A percentile compares a stretch with the other conserved stretches of the same genome.
phyloP scores from a whole-genome alignment of 1,140 invertebrate species.

The Drosophila lacertosa region DNA sequence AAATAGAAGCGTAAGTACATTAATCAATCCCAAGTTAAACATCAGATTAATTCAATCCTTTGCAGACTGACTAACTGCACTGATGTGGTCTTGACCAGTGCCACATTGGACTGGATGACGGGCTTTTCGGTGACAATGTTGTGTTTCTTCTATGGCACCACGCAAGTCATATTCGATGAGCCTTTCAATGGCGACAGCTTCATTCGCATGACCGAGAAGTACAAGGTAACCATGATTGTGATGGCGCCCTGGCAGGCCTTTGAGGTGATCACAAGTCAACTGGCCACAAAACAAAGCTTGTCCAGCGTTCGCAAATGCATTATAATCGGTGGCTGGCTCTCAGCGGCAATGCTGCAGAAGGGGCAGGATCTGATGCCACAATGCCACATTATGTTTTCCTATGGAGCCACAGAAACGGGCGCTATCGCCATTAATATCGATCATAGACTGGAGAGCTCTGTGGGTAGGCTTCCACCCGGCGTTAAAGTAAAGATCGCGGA shows the following conservation, averaged over 20 bases:
- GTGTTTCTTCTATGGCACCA: constrained; percentile 41
- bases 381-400: constrained; percentile 45
- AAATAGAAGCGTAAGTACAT: constrained; percentile 35
- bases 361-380: constrained; percentile 40
- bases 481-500: constrained; percentile 76
- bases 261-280: constrained; percentile 54
- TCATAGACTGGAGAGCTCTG: constrained; percentile 38
- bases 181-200: constrained; percentile 50
- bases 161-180: constrained; percentile 49
- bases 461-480: constrained; percentile 50
- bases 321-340: constrained; percentile 54
- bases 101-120: constrained; percentile 59
- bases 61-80: constrained; percentile 35
- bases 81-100: constrained; percentile 55
- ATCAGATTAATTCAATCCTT: background rate
- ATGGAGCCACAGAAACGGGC: constrained; percentile 64
- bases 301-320: constrained; percentile 18
- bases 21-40: no score
- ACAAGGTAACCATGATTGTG: constrained; percentile 50
- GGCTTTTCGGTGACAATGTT: constrained; percentile 56
- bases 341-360: constrained; percentile 26
- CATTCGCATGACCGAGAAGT: constrained; percentile 41
- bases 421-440: constrained; percentile 38
- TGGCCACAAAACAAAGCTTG: constrained; percentile 39
- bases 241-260: constrained; percentile 66